Percentiles rank a stretch among this genome's conserved stretches.
Evolutionary conservation across 2,797 vertebrate species (phyloP).

Genomic region (Poecilia velifera): DNA sequence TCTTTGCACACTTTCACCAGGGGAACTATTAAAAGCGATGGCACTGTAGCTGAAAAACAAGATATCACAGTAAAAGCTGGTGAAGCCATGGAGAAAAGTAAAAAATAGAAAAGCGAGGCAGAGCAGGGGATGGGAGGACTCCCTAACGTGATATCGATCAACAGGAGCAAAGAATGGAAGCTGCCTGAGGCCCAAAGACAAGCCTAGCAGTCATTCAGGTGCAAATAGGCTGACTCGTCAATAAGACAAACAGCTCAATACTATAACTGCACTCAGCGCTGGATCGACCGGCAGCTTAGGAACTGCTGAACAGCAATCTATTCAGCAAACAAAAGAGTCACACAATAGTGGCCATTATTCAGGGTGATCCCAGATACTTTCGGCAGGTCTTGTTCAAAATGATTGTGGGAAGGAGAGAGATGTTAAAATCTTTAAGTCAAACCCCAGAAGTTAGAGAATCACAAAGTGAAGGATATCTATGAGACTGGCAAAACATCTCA

Average conservation of each 20-base stretch:
- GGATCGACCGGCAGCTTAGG: constrained; percentile 73
- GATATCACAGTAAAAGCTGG: constrained; percentile 33
- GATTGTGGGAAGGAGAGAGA: constrained; percentile 24
- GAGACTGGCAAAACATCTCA: constrained; percentile 25
- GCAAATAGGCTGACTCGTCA: constrained; percentile 76
- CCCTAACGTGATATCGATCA: constrained; percentile 74
- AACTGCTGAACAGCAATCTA: constrained; percentile 76
- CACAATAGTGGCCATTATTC: constrained; percentile 69
- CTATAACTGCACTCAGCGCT: constrained; percentile 65
- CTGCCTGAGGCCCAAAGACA: constrained; percentile 64
- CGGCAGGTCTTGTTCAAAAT: constrained; percentile 34
- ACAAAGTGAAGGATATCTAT: constrained; percentile 11
- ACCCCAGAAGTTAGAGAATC: constrained; percentile 35
- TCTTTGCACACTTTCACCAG: background rate
- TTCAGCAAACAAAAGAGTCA: constrained; percentile 72
- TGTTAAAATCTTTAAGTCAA: constrained; percentile 50
- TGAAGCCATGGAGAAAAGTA: constrained; percentile 41
- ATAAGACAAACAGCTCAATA: constrained; percentile 80
- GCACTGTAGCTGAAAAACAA: constrained; percentile 16
- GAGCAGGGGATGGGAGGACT: constrained; percentile 43
- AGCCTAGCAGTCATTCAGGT: constrained; percentile 76
- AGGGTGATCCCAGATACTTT: constrained; percentile 65
- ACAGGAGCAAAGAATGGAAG: constrained; percentile 63
- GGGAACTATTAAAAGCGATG: background rate
- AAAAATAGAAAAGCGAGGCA: constrained; percentile 48